phyloP scores from a whole-genome alignment of 2,113 vertebrate species.

The Spea bombifrons region DNA sequence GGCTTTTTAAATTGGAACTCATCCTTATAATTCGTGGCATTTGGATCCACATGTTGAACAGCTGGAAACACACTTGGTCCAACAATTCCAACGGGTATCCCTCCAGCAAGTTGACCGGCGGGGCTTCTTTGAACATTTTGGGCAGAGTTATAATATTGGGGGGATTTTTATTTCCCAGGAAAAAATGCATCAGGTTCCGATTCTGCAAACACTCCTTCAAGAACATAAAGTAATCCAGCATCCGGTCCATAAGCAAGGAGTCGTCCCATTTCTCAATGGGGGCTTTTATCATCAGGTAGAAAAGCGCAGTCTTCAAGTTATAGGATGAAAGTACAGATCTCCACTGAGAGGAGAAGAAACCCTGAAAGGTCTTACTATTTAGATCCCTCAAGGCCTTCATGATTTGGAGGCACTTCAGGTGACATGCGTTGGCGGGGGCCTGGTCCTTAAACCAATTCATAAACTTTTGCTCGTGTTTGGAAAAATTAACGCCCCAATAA shows the following conservation, averaged over 20 bases:
- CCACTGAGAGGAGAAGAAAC: conserved; percentile 66
- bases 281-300: conserved; percentile 68
- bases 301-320: conserved; percentile 71
- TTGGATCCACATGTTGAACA: conserved; percentile 74
- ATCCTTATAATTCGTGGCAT: conserved; percentile 69
- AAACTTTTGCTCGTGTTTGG: conserved; percentile 76
- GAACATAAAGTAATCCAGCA: conserved; percentile 73
- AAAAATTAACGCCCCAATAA: conserved; percentile 73
- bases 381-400: conserved; percentile 79
- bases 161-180: conserved; percentile 61
- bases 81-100: conserved; percentile 59
- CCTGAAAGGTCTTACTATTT: conserved; percentile 65
- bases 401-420: conserved; percentile 81
- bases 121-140: conserved; percentile 68
- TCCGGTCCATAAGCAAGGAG: conserved; percentile 64
- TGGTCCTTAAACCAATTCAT: conserved; percentile 74
- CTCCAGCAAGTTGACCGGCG: conserved; percentile 69
- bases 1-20: conserved; percentile 60
- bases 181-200: conserved; percentile 70
- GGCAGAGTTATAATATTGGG: conserved; percentile 69
- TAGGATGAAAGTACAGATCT: conserved; percentile 73
- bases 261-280: conserved; percentile 70
- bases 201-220: conserved; percentile 68
- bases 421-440: conserved; percentile 70
- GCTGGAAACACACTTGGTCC: conserved; percentile 61